Base-by-base conservation (phyloP, 2,113 vertebrate genomes). In the Cottus gobio region DNA sequence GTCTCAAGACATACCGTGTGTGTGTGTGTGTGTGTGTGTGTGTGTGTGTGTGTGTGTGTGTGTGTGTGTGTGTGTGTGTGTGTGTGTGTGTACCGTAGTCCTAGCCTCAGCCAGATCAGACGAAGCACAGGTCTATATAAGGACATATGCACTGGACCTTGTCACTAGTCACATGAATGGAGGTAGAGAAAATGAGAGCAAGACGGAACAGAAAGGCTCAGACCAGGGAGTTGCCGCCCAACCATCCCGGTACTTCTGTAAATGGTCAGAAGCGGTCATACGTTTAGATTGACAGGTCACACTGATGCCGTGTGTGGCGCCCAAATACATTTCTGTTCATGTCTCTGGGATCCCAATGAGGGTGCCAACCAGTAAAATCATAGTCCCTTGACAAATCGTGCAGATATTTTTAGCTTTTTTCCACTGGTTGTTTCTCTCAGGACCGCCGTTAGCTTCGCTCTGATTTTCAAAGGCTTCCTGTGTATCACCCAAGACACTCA, bases 71-170 rank as follows among this genome's bases (percentile, higher is more conserved):
- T 46, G 75, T 61, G 67, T 57, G 64, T 58, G 57, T n/a, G 62
- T 28, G 75, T 64, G 64, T 58, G 60, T 44, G 66, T 34, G 75
- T 11, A 50, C 70, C 82, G 75, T 71, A 34, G 31, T 79, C 83
- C 75, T 63, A 58, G 87, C 76, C 70, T 74, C 66, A 72, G 83
- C 78, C 74, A 79, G 84, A 88, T 78, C 80, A 85, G 70, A 78
- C 86, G 88, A 72, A 86, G 81, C 83, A 74, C 64, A 92, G 85
- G 90, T 77, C 94, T 94, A 95, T 95, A 95, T 95, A 95, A 93
- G 95, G 94, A 91, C 88, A 94, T 91, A 71, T 89, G 88, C 85
- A 81, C 82, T 84, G 88, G 91, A 92, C 88, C 87, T 77, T 85
- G 86, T 92, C 91, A 93, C 94, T 76, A 86, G 87, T 92, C 93